Base-by-base conservation (phyloP, 92 coral and sea anemone genomes). In the Palythoa grandis region DNA sequence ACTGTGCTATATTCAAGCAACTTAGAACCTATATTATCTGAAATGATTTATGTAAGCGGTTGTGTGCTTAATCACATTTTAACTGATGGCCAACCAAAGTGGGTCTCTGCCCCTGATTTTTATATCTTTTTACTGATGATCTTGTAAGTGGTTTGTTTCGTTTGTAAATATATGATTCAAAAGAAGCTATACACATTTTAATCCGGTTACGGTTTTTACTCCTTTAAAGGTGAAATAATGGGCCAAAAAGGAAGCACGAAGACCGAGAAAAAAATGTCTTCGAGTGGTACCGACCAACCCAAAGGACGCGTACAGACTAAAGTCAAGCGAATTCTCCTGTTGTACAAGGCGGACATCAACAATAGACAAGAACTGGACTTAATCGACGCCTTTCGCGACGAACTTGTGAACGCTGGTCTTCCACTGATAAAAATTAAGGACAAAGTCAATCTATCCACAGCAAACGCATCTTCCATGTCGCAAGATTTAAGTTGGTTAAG, bases 311-410 rank as follows among this genome's bases (percentile, higher is more conserved):
- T 80, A 14, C 85, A 80, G 47, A 66, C 63, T 58, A 80, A 80
- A 68, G 74, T 80, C 11, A 80, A 80, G 38, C 78, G 91, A 19
- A 89, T 96, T 43, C 83, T 96, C 19, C 91, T 96, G 24, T 87
- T 96, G 52, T 95, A 96, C 83, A 93, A 91, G 54, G 85, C 85
- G 1, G 85, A 80, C 74, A 86, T 94, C 0, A 38, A 72, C 39
- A 79, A 53, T 1, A 83, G 88, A 47, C 86, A 82, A 63, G 90
- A 96, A 84, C 39, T 84, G 22, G 82, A 90, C 82, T 68, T 86
- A 25, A 93, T 96, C 37, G 83, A 88, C 52, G 47, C 93, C 80
- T 96, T 96, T 80, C 91, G 95, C 79, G 99, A 96, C 86, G 95
- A 92, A 29, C 90, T 96, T 11, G 80, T 90, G 3, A 80, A 63